Base-by-base conservation (phyloP, 2,113 vertebrate genomes). In the Cyphomyrus plagiostoma region DNA sequence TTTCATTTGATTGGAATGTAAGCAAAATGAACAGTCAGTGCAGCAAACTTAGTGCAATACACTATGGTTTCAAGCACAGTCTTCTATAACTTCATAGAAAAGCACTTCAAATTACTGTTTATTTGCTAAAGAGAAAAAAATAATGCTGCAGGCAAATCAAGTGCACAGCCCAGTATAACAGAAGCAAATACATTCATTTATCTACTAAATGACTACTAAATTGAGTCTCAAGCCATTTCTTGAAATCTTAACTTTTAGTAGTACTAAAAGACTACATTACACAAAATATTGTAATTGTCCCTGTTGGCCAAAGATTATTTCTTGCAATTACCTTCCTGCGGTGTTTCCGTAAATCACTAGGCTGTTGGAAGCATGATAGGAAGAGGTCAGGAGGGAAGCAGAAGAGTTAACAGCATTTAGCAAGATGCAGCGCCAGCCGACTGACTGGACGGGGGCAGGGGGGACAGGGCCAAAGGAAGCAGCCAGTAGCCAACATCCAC, bases 271-370 rank as follows among this genome's bases (percentile, higher is more conserved):
- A 66, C 17, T 88, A 49, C 53, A 89, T 52, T 46, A 45, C 15
- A 4, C 23, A 52, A 19, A 11, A 89, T 39, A 48, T 4, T 26
- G 35, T 26, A 26, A 45, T 9, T 58, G 21, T 45, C 42, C 70
- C 48, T 42, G n/a, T 23, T 19, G 21, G 86, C 86, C 49, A 88
- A 17, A 35, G 86, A 88, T 42, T 13, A 46, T 89, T 77, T 13
- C 77, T 90, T 92, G 92, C 92, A 91, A 93, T 96, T 99, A 99
- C 98, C 98, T 99, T 99, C 97, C 98, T 98, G 96, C 97, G 98
- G 90, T 98, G 98, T 92, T 99, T 99, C 96, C 98, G 97, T 97
- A 99, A 97, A 95, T 99, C 98, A 92, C 98, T 98, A 98, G 98
- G 98, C 98, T 99, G 98, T 96, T 0, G 95, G 95, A 97, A 93